Conservation (phyloP, 2,113 vertebrate genomes). For the Gulo gulo region DNA sequence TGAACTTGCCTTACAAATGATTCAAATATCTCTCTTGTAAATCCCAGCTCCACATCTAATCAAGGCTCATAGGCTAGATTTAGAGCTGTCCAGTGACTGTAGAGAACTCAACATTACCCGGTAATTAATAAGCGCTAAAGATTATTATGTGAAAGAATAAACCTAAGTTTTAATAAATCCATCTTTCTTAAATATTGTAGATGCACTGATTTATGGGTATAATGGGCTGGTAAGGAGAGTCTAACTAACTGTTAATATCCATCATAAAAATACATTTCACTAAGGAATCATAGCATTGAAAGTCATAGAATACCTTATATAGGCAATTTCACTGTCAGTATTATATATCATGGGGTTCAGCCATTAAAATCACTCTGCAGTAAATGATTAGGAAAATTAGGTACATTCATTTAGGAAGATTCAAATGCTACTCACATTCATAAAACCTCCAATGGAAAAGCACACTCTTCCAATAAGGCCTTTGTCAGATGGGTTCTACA, state of each 20-base stretch:
- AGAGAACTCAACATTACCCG: slow-evolving; percentile 57
- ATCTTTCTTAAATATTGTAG: slow-evolving; percentile 77
- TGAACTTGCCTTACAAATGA: not conserved
- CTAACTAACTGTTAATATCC: slow-evolving; percentile 77
- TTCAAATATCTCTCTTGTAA: not conserved
- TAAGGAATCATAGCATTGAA: slow-evolving; percentile 47
- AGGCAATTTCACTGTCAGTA: slow-evolving; percentile 50
- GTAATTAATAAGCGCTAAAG: slow-evolving; percentile 75
- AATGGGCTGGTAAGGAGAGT: slow-evolving; percentile 69
- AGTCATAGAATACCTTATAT: slow-evolving; percentile 43
- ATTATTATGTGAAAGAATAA: slow-evolving; percentile 74
- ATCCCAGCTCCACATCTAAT: not conserved
- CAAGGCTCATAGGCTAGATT: not conserved
- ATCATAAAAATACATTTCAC: slow-evolving; percentile 77
- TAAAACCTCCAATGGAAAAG: not conserved
- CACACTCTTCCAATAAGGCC: not conserved
- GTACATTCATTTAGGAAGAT: not conserved
- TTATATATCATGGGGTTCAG: not conserved
- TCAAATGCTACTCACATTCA: not conserved
- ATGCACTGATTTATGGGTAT: slow-evolving; percentile 79
- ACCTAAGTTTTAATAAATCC: slow-evolving; percentile 72
- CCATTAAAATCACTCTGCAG: slow-evolving; percentile 50
- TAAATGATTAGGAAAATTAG: slow-evolving; percentile 47
- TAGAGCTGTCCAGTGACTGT: slow-evolving; percentile 49
- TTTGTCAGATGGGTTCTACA: not conserved